Base-by-base conservation (phyloP, 2,888 invertebrate species). In the Oscheius onirici region DNA sequence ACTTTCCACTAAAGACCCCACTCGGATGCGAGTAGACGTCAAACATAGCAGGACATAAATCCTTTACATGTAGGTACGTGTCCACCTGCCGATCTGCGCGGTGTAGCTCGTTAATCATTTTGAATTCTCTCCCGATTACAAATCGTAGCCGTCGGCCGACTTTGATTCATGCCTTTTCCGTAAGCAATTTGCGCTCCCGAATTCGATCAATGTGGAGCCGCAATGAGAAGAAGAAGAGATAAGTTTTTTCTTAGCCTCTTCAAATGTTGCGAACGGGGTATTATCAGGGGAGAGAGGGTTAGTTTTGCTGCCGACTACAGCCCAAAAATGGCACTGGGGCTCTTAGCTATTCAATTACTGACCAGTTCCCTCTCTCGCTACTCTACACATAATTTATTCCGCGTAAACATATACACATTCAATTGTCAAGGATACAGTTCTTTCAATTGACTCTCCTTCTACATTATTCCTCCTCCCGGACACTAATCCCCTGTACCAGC, bases 91-190 rank as follows among this genome's bases (percentile, higher is more conserved):
- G 63, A 63, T 49, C 67, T 20, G 57, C 67, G 49, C 57, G 44
- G 57, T 68, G 67, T 68, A 68, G 67, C 67, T 68, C 67, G 57
- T 68, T 68, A 68, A 68, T 68, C 67, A 68, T 68, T 68, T 55
- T 68, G 67, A 68, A 68, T 68, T 68, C 57, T 57, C 57, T 57
- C 57, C 67, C 67, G 55, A 55, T 68, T 54, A 68, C 67, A 55
- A 68, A 44, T 68, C 63, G 63, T 63, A 63, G 24, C 49, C 49
- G 26, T 26, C 49, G 63, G 63, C 63, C 28, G 63, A 44, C 46
- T 58, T 63, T 63, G 63, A 63, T 63, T 63, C 63, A 63, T 63
- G 28, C 15, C 46, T 34, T 34, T 63, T 63, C 63, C 63, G 46
- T 46, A 49, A 49, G 46, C 63, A 46, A 49, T 46, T 46, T 63